Conservation (phyloP, 2,888 invertebrate species). For the Brenthis hecate region DNA sequence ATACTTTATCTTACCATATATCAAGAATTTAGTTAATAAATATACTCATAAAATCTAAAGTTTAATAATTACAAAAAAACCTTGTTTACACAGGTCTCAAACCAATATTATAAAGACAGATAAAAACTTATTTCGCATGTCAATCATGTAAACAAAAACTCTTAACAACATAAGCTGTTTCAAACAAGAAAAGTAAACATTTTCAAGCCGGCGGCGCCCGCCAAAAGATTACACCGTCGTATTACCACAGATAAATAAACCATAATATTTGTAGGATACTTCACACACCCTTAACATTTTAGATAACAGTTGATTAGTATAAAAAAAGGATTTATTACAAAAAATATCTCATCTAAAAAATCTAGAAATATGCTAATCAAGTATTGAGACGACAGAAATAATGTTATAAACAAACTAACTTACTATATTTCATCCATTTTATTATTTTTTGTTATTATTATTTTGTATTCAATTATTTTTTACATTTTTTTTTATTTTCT, state of each 20-base stretch:
- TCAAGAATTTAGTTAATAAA: too few species aligned
- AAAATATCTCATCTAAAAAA: not conserved
- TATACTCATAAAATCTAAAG: not conserved
- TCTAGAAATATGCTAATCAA: not conserved
- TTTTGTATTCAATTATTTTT: too few species aligned
- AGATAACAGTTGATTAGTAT: constrained; percentile 58
- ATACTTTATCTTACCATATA: too few species aligned
- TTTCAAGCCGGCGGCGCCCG: constrained; percentile 61
- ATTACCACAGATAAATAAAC: constrained; percentile 48
- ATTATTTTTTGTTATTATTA: too few species aligned
- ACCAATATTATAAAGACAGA: constrained; percentile 5
- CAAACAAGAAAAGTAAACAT: constrained; percentile 53
- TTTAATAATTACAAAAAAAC: not conserved
- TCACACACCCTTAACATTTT: constrained; percentile 72
- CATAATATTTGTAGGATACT: constrained; percentile 51
- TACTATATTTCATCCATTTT: too few species aligned
- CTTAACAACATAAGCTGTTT: constrained; percentile 49
- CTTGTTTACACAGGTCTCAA: constrained; percentile 4
- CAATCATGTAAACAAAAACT: constrained; percentile 57
- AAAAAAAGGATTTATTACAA: constrained; percentile 36
- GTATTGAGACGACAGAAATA: too few species aligned
- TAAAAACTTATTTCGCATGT: constrained; percentile 52
- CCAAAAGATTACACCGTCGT: constrained; percentile 61
- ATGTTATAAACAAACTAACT: too few species aligned
- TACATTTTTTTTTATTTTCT: too few species aligned